Evolutionary conservation across 2,113 vertebrate genomes (phyloP), one percentile per base, ranked within the genome.

Genomic region (Myrmophylax atrothorax): DNA sequence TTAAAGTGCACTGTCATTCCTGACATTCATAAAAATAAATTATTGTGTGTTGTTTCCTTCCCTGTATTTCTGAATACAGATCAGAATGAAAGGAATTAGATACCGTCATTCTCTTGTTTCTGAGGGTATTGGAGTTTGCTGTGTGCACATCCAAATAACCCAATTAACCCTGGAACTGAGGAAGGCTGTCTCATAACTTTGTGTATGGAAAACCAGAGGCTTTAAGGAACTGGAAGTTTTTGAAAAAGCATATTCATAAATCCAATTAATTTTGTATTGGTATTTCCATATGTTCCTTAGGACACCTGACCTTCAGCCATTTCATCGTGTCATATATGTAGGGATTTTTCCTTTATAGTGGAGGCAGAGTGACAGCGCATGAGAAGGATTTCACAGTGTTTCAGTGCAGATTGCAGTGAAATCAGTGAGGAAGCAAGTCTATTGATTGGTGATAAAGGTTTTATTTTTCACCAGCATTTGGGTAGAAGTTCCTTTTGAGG

Each of bases 21-120:
- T 97, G 95, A 90, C 96, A 96, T 95, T 96, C 95, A 94, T 97
- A 96, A 97, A 97, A 95, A 94, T 95, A 97, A 97, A 94, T 97
- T 95, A 96, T 60, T 82, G 62, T 95, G 58, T 79, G 86, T 96
- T 97, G 79, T 96, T 97, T 97, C 91, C 56, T 76, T 81, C 55
- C 85, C 56, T 80, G 92, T 94, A 86, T 95, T 94, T 96, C 80
- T 91, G 96, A 89, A 97, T 95, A 87, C 81, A 92, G 73, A 96
- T 94, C 33, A 94, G 76, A 83, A 70, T 96, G 90, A 67, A 60
- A 91, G 49, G 87, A 87, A 69, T 25, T 35, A 60, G 31, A 40
- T 70, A 56, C 11, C 63, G 78, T 72, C 4, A 5, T 52, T 90
- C 7, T 46, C 11, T 84, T 56, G 9, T 84, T 94, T 85, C 60